phyloP scores from a whole-genome alignment of 2,113 vertebrate species.

The Tympanuchus pallidicinctus region DNA sequence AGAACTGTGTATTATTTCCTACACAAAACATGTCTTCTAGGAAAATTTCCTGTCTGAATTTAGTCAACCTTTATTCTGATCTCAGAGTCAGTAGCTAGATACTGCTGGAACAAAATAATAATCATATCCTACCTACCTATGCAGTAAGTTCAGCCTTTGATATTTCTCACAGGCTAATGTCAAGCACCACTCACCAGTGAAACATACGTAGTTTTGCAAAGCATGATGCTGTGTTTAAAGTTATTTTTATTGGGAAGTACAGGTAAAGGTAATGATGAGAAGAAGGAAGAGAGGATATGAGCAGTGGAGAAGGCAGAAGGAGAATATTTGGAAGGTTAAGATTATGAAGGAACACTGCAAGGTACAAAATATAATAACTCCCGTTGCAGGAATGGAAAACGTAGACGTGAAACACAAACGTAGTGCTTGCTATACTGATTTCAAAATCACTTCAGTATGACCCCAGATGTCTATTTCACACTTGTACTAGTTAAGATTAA shows the following conservation, averaged over 20 bases:
- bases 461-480: not conserved
- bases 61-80: not conserved
- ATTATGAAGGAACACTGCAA: not conserved
- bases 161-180: not conserved
- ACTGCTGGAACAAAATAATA: not conserved
- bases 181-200: not conserved
- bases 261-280: not conserved
- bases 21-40: not conserved
- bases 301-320: not conserved
- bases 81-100: not conserved
- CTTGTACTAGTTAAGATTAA: not conserved
- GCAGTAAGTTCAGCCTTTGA: not conserved
- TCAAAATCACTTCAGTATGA: not conserved
- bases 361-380: not conserved
- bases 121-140: not conserved
- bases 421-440: not conserved
- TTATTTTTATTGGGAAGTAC: not conserved
- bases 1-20: not conserved
- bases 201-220: not conserved
- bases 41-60: not conserved
- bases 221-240: not conserved
- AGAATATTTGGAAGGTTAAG: not conserved
- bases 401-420: not conserved
- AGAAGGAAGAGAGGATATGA: not conserved
- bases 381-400: not conserved